Evolutionary conservation across 2,888 invertebrate genomes (phyloP).

Genomic region (Eulithis prunata): DNA sequence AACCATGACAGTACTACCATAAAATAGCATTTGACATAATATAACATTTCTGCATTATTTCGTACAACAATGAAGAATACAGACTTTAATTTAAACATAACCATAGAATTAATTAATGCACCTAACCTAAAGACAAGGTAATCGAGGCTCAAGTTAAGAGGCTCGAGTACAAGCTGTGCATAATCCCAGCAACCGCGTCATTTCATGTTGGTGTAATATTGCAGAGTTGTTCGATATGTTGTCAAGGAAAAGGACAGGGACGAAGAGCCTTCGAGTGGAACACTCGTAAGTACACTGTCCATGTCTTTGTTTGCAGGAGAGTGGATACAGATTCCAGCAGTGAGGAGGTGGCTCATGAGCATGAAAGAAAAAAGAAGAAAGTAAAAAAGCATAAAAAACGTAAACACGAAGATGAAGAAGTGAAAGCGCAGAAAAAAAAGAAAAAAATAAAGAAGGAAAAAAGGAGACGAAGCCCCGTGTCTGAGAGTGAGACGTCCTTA

Average conservation of each 20-base stretch:
- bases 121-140: slow-evolving; percentile 44
- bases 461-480: slow-evolving; percentile 70
- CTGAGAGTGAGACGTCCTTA: slow-evolving; percentile 72
- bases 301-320: slow-evolving; percentile 43
- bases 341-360: slow-evolving; percentile 49
- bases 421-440: slow-evolving; percentile 82
- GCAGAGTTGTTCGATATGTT: slow-evolving; percentile 61
- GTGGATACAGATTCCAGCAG: slow-evolving; percentile 31
- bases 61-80: slow-evolving; percentile 45
- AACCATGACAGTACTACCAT: not conserved
- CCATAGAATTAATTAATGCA: slow-evolving; percentile 46
- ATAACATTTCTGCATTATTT: not conserved
- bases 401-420: slow-evolving; percentile 84
- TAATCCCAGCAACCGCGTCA: slow-evolving; percentile 27
- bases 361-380: slow-evolving; percentile 82
- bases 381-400: slow-evolving; percentile 87
- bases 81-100: slow-evolving; percentile 51
- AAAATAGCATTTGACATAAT: not conserved
- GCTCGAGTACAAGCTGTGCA: slow-evolving; percentile 1
- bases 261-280: slow-evolving; percentile 33
- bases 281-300: slow-evolving; percentile 57
- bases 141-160: slow-evolving; percentile 3
- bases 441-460: slow-evolving; percentile 82
- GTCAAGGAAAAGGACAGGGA: slow-evolving; percentile 49
- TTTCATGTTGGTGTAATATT: slow-evolving; percentile 47